Percentiles rank a stretch among this genome's conserved stretches.
These are phyloP conservation scores for Steinernema khuongi DNA, from an alignment of 1,140 invertebrate species.

Conservation along the genomic window DNA sequence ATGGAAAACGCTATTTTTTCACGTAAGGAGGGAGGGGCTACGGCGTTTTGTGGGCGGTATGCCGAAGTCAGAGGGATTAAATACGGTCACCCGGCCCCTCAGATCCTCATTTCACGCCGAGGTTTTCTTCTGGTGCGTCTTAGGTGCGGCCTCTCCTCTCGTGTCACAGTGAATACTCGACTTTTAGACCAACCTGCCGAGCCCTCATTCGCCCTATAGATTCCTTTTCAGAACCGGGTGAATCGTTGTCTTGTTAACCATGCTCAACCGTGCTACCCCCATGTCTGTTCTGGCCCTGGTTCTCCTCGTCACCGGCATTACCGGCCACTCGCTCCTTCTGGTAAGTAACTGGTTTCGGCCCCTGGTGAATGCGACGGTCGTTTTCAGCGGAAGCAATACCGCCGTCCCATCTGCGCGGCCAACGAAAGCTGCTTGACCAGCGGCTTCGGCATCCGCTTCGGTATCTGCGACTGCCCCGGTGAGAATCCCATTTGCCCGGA, in stretches of 20 bases:
- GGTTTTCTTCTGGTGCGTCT: slow-evolving; percentile 1
- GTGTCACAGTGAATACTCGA: neutral
- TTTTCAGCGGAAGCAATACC: neutral
- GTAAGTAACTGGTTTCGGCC: no score
- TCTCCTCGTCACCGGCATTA: no score
- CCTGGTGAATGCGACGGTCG: neutral
- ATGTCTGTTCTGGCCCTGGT: no score
- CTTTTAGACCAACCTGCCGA: neutral
- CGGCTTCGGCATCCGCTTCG: slow-evolving; percentile 19
- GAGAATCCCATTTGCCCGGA: slow-evolving; percentile 14
- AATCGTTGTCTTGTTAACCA: no score
- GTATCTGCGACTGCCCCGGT: slow-evolving; percentile 27
- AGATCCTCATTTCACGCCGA: neutral
- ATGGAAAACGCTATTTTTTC: neutral
- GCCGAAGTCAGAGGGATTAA: neutral
- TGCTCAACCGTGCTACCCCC: no score
- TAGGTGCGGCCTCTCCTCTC: neutral
- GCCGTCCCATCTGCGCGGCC: slow-evolving; percentile 19
- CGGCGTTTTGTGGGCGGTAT: neutral
- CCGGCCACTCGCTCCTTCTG: no score
- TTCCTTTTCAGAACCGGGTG: neutral
- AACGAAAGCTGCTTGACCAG: slow-evolving; percentile 22
- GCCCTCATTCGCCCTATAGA: no score
- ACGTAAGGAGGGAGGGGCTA: neutral
- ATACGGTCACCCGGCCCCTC: neutral